Percentiles rank a stretch among this genome's conserved stretches.
Evolutionary conservation across 1,140 invertebrate genomes (phyloP).

Genomic region (Rhagoletis zephyria): DNA sequence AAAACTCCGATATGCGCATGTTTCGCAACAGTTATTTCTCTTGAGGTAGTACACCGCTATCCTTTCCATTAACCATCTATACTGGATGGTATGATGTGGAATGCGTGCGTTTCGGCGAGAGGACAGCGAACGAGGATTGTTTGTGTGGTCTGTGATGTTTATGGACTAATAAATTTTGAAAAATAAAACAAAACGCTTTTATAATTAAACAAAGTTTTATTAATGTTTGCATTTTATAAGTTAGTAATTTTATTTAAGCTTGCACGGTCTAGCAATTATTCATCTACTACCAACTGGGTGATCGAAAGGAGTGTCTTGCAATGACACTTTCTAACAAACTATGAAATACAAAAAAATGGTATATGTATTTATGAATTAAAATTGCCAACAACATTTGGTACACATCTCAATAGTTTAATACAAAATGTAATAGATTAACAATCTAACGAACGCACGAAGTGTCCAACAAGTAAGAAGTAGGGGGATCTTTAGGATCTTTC

Average conservation of each 20-base stretch:
- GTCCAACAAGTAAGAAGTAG: slow-evolving; percentile 12
- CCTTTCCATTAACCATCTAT: background rate
- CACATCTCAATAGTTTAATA: background rate
- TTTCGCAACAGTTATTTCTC: slow-evolving; percentile 58
- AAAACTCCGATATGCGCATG: slow-evolving; percentile 57
- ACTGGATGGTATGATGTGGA: background rate
- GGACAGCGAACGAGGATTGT: background rate
- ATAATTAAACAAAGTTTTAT: slow-evolving; percentile 7
- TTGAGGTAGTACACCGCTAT: background rate
- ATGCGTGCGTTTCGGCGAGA: background rate
- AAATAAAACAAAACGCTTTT: slow-evolving; percentile 8
- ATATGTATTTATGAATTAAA: slow-evolving; percentile 1
- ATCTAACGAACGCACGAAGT: slow-evolving; percentile 20
- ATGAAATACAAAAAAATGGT: background rate
- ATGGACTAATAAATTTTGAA: background rate
- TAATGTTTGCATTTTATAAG: background rate
- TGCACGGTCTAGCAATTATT: background rate
- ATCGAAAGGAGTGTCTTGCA: background rate
- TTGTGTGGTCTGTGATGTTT: background rate
- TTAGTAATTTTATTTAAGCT: background rate
- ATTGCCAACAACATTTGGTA: background rate
- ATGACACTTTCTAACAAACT: background rate
- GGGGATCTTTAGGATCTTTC: slow-evolving; percentile 26
- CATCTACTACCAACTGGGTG: background rate
- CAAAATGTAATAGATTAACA: slow-evolving; percentile 6